phyloP scores from a whole-genome alignment of 2,888 invertebrate genomes.

The Trachelus troglodyta region DNA sequence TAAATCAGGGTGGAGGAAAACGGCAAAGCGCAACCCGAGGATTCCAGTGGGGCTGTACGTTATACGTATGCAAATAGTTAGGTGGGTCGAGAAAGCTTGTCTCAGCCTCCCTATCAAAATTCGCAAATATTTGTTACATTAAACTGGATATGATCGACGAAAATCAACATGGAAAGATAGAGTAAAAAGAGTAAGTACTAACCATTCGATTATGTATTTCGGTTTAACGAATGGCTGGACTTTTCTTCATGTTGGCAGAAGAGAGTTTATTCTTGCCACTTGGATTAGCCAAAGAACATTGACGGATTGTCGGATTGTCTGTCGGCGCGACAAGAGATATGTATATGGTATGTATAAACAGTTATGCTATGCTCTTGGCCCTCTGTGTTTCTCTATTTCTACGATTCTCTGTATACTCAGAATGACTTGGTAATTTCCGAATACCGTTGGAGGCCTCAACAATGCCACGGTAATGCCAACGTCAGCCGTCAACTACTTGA shows the following conservation, averaged over 20 bases:
- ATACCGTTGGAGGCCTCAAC: conserved; percentile 49
- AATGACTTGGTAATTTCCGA: conserved; percentile 45
- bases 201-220: neutral
- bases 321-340: neutral
- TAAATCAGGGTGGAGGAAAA: too few species aligned
- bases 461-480: conserved; percentile 55
- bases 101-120: conserved; percentile 30
- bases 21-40: too few species aligned
- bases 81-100: neutral
- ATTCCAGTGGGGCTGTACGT: neutral
- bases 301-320: neutral
- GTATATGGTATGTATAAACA: neutral
- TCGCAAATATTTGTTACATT: conserved; percentile 49
- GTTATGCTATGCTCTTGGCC: neutral
- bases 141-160: conserved; percentile 42
- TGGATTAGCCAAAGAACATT: neutral
- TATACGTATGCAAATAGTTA: conserved; percentile 40
- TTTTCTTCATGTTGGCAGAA: neutral
- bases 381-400: neutral
- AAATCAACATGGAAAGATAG: conserved; percentile 38
- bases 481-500: conserved; percentile 60
- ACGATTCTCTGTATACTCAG: neutral
- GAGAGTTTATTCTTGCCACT: neutral
- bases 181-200: too few species aligned
- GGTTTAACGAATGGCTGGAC: too few species aligned